Base-by-base conservation (phyloP, 2,113 vertebrate species). In the Leptosomus discolor region DNA sequence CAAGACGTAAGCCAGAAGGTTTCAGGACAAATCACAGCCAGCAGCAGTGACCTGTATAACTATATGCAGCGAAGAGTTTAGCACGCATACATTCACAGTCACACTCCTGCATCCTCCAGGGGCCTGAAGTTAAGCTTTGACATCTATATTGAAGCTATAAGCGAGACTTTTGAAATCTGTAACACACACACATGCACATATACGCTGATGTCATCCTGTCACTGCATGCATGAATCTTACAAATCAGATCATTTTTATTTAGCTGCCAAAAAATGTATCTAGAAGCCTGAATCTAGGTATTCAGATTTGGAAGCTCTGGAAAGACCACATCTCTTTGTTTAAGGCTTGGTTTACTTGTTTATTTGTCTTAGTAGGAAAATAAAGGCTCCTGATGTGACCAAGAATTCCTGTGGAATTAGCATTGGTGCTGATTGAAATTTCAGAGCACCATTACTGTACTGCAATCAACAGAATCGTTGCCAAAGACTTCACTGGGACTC, bases 391-490 rank as follows among this genome's bases (percentile, higher is more conserved):
- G 36, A 41, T 51, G 46, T 34, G 83, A 87, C 80, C 64, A 58
- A 87, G 78, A 89, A 68, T 95, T 87, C 80, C 88, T 84, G 68
- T 61, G 79, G 86, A 96, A 95, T 80, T 88, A 37, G 50, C 39
- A 57, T 73, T 53, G 65, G 58, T 8, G 32, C 63, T 80, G 83
- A 53, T 11, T 86, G 76, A 80, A 69, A 77, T 74, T 94, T 92
- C 83, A 67, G 86, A 83, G 76, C 41, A 69, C 60, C 41, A 85
- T 76, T 69, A 89, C 41, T 69, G 53, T 69, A 61, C 18, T 79
- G 50, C 76, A 68, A 69, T 70, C 84, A 96, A 75, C 32, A 78
- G 32, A 76, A 85, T 56, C 45, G 32, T 30, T 82, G 89, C 89
- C 95, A 96, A 87, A 69, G 67, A 43, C 77, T 93, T 88, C 74